A percentile compares a stretch with the other conserved stretches of the same genome.
Conservation (phyloP, 2,888 invertebrate species). For the Serripes groenlandicus region DNA sequence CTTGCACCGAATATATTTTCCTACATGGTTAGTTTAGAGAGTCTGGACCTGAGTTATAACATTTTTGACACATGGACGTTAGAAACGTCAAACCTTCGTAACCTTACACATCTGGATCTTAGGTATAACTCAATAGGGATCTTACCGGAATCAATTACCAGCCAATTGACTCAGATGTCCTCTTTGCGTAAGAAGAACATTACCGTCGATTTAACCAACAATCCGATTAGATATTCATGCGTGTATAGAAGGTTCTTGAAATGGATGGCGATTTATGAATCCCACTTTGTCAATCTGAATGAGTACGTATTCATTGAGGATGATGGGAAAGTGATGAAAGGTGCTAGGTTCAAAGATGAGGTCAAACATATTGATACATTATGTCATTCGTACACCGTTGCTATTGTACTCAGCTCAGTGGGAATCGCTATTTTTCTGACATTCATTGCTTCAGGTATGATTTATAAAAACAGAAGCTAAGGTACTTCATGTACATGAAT, state of each 20-base stretch:
- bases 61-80: slow-evolving; percentile 11
- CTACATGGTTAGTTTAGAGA: background rate
- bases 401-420: slow-evolving; percentile 15
- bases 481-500: slow-evolving; percentile 53
- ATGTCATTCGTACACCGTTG: slow-evolving; percentile 12
- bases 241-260: slow-evolving; percentile 22
- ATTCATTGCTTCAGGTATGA: slow-evolving; percentile 31
- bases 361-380: background rate
- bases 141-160: background rate
- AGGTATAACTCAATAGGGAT: slow-evolving; percentile 19
- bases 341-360: background rate
- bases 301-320: slow-evolving; percentile 7
- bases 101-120: slow-evolving; percentile 26
- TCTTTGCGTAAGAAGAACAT: background rate
- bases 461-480: slow-evolving; percentile 56
- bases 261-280: slow-evolving; percentile 32
- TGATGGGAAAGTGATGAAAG: background rate
- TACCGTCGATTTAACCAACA: slow-evolving; percentile 35
- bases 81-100: background rate
- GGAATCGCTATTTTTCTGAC: slow-evolving; percentile 29
- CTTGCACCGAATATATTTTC: slow-evolving; percentile 6
- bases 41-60: slow-evolving; percentile 34
- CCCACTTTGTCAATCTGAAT: background rate
- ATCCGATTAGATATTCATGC: slow-evolving; percentile 20
- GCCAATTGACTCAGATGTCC: slow-evolving; percentile 1